These are phyloP conservation scores for Eristalinus sepulchralis DNA, from an alignment of 2,888 invertebrate genomes.

Conservation along the genomic window DNA sequence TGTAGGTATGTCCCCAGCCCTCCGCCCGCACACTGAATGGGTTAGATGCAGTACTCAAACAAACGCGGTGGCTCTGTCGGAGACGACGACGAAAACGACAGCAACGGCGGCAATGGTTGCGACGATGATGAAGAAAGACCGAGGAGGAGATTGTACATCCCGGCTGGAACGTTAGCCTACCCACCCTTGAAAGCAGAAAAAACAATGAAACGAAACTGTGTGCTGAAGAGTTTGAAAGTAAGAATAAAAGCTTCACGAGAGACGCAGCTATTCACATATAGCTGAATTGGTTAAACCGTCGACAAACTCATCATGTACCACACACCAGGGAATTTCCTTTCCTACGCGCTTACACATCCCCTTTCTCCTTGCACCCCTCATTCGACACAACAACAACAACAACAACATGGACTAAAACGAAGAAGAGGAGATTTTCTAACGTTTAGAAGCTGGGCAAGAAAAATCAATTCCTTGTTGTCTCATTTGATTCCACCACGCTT, in stretches of 20 bases:
- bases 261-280: slow-evolving; percentile 20
- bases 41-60: slow-evolving; percentile 17
- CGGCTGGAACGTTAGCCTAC: neutral
- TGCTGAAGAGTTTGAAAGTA: slow-evolving; percentile 30
- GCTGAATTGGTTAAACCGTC: slow-evolving; percentile 39
- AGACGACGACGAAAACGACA: neutral
- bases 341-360: slow-evolving; percentile 16
- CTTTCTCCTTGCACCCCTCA: neutral
- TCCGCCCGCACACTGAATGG: neutral
- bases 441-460: slow-evolving; percentile 51
- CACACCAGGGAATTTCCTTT: slow-evolving; percentile 15
- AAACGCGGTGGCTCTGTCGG: neutral
- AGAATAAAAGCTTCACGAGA: slow-evolving; percentile 52
- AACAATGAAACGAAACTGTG: slow-evolving; percentile 18
- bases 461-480: slow-evolving; percentile 70
- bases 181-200: slow-evolving; percentile 17
- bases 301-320: slow-evolving; percentile 40
- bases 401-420: neutral
- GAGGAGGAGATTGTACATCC: slow-evolving; percentile 10
- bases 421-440: neutral
- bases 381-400: neutral
- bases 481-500: slow-evolving; percentile 57
- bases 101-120: neutral
- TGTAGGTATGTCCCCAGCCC: slow-evolving; percentile 15
- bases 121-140: slow-evolving; percentile 12